These are phyloP conservation scores for Aphelocoma coerulescens DNA, from an alignment of 2,113 vertebrate species.

Conservation along the genomic window DNA sequence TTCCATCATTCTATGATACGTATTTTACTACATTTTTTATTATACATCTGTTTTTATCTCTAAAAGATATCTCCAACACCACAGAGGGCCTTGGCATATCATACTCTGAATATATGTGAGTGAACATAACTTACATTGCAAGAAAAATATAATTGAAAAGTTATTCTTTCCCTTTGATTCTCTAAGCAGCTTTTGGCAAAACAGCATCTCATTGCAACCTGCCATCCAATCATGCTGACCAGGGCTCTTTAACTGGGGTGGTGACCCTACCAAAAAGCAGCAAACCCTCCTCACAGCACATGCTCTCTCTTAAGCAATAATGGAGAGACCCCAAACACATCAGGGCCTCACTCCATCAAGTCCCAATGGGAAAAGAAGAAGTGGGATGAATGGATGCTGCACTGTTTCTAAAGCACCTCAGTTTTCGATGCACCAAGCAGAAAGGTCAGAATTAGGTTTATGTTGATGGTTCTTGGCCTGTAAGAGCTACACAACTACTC, in stretches of 20 bases:
- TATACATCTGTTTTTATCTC: neutral
- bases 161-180: neutral
- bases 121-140: neutral
- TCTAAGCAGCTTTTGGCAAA: neutral
- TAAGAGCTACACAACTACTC: neutral
- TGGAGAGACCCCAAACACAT: neutral
- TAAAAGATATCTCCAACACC: neutral
- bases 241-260: too few relatives aligned
- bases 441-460: neutral
- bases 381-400: too few relatives aligned
- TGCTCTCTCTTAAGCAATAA: neutral
- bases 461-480: neutral
- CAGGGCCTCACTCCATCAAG: accelerated
- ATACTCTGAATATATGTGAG: neutral
- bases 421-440: accelerated
- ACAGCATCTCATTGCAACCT: neutral
- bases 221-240: neutral
- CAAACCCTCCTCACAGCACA: neutral
- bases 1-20: neutral
- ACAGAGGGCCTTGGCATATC: neutral
- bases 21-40: neutral
- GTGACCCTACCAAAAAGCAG: neutral
- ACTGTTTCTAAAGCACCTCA: neutral
- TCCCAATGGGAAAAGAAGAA: neutral
- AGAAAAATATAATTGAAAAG: neutral